Percentiles rank a stretch among this genome's conserved stretches.
Conservation (phyloP, 2,888 invertebrate genomes). For the Pachydiplax longipennis region DNA sequence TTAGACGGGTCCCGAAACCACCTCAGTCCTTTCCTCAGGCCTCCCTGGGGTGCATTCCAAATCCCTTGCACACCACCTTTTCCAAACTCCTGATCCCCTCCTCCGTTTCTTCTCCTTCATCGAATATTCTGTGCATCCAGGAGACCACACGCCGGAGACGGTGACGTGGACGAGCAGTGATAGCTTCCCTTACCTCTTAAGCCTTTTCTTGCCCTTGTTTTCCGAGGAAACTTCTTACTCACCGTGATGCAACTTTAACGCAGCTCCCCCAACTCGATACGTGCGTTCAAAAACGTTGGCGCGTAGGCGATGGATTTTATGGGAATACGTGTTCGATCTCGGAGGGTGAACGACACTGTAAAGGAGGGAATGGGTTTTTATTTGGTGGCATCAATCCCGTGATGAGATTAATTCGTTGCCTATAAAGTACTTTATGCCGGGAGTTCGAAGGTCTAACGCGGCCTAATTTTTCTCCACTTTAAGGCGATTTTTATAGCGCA, state of each 20-base stretch:
- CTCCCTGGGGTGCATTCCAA: conserved; percentile 37
- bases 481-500: too few species aligned
- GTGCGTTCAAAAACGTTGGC: too few species aligned
- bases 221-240: neutral
- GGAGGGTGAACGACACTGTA: too few species aligned
- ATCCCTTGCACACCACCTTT: conserved; percentile 10
- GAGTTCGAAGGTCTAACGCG: too few species aligned
- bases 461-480: too few species aligned
- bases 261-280: neutral
- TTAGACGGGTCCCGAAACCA: neutral
- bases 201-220: neutral
- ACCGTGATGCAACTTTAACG: neutral
- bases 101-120: neutral
- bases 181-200: neutral
- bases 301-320: too few species aligned
- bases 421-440: too few species aligned
- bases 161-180: neutral
- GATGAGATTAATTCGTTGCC: too few species aligned
- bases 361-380: too few species aligned
- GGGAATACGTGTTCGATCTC: too few species aligned
- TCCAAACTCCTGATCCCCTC: neutral
- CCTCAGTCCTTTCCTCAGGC: neutral
- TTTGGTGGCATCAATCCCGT: too few species aligned
- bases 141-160: neutral
- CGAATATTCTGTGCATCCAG: neutral